Base-by-base conservation (phyloP, 1,140 invertebrate genomes). In the Heliconius hewitsoni region DNA sequence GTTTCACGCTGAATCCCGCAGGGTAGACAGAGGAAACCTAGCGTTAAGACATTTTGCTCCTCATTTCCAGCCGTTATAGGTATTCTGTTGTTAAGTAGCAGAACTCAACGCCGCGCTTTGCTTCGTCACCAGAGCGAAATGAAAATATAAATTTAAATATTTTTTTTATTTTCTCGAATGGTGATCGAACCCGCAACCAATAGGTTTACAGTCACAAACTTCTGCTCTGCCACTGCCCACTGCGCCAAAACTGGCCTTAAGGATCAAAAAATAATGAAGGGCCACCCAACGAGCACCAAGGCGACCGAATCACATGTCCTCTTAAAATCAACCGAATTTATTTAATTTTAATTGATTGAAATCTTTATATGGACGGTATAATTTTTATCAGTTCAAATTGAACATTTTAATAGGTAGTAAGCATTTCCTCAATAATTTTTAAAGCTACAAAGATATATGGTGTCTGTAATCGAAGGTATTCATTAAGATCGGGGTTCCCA, bases 381-480 rank as follows among this genome's bases (percentile, higher is more conserved):
- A 23, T 57, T 57, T 57, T 57, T 57, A 57, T 57, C 55, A 57
- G 55, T 57, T 57, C 55, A 57, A 57, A n/a, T 57, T n/a, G 55
- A 57, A 57, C 55, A 57, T 11, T 57, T 57, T 57, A 57, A 57
- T 57, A 57, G 55, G 55, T 57, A 57, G 55, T 57, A 57, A 57
- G n/a, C n/a, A 57, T 57, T 57, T 57, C 55, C 55, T 66, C 60
- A 27, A 66, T 66, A 66, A 27, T 66, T 66, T 66, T 66, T 66
- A 27, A 66, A 27, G n/a, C 60, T 27, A 11, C 11, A 30, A 66
- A 27, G 23, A 66, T 66, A 66, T 66, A 66, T 66, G 13, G 60
- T 66, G 23, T 66, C 60, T 30, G 23, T 66, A 13, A 27, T 66
- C 60, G 23, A 13, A 27, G 60, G 60, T 27, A 66, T 11, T 66